A percentile compares a stretch with the other conserved stretches of the same genome.
These are phyloP conservation scores for Denticeps clupeoides DNA, from an alignment of 2,797 vertebrate species.

Conservation along the genomic window DNA sequence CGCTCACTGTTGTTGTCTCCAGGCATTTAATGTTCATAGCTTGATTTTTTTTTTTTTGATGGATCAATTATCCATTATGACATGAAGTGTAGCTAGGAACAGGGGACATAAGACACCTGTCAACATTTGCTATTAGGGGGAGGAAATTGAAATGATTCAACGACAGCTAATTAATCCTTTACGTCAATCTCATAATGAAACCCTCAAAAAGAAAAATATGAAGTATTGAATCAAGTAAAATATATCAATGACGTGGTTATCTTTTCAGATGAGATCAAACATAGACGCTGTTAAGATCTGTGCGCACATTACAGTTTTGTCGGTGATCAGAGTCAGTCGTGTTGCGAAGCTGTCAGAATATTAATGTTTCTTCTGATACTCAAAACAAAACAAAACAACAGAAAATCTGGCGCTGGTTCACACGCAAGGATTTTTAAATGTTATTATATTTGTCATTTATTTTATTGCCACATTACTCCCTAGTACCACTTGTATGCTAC, in stretches of 20 bases:
- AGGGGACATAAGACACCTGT: slow-evolving; percentile 60
- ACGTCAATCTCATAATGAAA: slow-evolving; percentile 47
- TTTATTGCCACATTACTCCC: too few species aligned
- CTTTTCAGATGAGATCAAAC: slow-evolving; percentile 1
- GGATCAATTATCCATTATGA: slow-evolving; percentile 72
- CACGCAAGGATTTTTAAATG: too few species aligned
- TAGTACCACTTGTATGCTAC: too few species aligned
- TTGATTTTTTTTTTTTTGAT: slow-evolving; percentile 68
- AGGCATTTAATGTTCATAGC: slow-evolving; percentile 59
- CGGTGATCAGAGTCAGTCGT: background rate
- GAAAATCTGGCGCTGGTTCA: too few species aligned
- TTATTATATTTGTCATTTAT: too few species aligned
- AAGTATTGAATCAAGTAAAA: slow-evolving; percentile 12
- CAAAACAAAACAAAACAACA: too few species aligned
- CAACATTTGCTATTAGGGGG: slow-evolving; percentile 60
- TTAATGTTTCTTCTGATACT: too few species aligned
- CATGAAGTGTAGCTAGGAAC: slow-evolving; percentile 53
- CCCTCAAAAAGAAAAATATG: slow-evolving; percentile 8
- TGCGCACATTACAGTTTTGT: background rate
- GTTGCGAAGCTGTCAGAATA: background rate
- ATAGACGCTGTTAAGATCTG: background rate
- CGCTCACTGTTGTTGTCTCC: slow-evolving; percentile 52
- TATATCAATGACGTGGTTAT: slow-evolving; percentile 2
- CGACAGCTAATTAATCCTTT: slow-evolving; percentile 67
- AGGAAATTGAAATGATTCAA: slow-evolving; percentile 69